These are phyloP conservation scores for Ageneiosus marmoratus DNA, from an alignment of 2,113 vertebrate genomes.

Conservation along the genomic window DNA sequence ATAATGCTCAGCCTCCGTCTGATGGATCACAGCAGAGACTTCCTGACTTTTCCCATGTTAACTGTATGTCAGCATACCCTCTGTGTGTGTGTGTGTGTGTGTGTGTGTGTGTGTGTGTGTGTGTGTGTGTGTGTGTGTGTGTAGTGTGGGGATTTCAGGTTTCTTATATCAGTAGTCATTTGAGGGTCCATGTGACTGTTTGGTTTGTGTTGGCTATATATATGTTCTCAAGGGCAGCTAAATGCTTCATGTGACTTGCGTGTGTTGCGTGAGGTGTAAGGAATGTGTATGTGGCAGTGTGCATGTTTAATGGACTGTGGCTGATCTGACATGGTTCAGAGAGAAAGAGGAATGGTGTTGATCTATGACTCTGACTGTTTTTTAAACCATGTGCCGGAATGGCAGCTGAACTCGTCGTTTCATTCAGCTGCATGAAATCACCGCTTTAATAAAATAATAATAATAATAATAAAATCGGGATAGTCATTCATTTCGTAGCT, in stretches of 20 bases:
- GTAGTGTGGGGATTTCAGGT: constrained; percentile 12
- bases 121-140: constrained; percentile 29
- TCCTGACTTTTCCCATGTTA: constrained; percentile 59
- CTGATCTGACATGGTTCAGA: constrained; percentile 29
- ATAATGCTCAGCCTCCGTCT: constrained; percentile 40
- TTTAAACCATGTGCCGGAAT: not conserved
- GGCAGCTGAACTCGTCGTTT: not conserved
- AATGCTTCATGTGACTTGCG: constrained; percentile 23
- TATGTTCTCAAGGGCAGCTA: not conserved
- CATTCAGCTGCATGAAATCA: not conserved
- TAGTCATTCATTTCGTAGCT: not conserved
- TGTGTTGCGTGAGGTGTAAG: constrained; percentile 26
- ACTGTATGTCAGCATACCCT: constrained; percentile 46
- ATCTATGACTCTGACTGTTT: not conserved
- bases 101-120: constrained; percentile 26
- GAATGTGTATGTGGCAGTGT: constrained; percentile 12
- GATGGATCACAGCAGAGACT: constrained; percentile 59
- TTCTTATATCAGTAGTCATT: constrained; percentile 35
- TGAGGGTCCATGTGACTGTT: constrained; percentile 21
- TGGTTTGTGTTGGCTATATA: constrained; percentile 32
- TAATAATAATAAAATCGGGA: too few relatives aligned
- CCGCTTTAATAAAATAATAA: not conserved
- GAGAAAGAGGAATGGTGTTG: constrained; percentile 24
- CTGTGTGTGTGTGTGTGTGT: constrained; percentile 7
- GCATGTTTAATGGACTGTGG: constrained; percentile 44